Evolutionary conservation across 1,140 invertebrate species (phyloP).

Genomic region (Maconellicoccus hirsutus): DNA sequence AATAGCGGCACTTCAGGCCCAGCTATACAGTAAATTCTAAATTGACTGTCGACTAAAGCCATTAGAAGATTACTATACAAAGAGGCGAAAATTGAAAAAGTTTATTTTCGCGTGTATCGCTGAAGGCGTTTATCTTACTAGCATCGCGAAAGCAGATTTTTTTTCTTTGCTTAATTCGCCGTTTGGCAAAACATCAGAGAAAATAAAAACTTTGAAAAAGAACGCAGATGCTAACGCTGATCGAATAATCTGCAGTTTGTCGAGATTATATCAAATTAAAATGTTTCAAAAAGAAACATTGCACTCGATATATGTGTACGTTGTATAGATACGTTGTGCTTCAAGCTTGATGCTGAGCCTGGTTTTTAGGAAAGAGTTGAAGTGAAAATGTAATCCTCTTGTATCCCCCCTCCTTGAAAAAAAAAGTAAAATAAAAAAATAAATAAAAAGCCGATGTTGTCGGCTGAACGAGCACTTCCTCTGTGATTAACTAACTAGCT

Average conservation of each 20-base stretch:
- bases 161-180: background rate
- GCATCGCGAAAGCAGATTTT: constrained; percentile 3
- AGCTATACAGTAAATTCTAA: background rate
- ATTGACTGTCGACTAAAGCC: constrained; percentile 3
- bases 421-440: background rate
- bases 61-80: constrained; percentile 9
- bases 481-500: constrained; percentile 8
- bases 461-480: constrained; percentile 1
- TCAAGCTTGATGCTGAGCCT: background rate
- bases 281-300: constrained; percentile 3
- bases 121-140: background rate
- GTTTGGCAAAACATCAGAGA: constrained; percentile 7
- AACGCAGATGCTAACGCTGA: background rate
- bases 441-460: constrained; percentile 1
- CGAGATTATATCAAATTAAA: constrained; percentile 9
- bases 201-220: constrained; percentile 5
- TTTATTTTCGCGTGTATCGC: constrained; percentile 3
- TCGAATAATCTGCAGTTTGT: constrained; percentile 4
- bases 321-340: background rate
- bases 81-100: constrained; percentile 4
- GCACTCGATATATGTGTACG: background rate
- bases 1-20: background rate
- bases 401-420: background rate
- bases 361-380: background rate
- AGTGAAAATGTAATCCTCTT: background rate